Base-by-base conservation (phyloP, 2,888 invertebrate genomes). In the Agonopterix subpropinquella region DNA sequence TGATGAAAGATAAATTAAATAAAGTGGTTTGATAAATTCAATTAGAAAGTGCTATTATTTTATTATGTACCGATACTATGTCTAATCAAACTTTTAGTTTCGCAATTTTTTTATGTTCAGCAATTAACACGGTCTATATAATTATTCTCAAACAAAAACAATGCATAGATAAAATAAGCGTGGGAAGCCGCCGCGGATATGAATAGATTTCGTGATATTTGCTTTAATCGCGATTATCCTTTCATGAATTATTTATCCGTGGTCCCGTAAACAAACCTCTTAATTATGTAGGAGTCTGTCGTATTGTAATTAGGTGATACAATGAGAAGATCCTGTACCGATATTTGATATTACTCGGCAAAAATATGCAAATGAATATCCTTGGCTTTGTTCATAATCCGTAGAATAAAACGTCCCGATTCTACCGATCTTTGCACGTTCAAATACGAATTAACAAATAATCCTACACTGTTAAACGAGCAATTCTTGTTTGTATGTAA, bases 341-440 rank as follows among this genome's bases (percentile, higher is more conserved):
- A 72, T 80, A 82, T 82, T 82, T 80, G 77, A 76, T 79, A 78
- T 72, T 67, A 67, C 59, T 55, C 51, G 55, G 61, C 69, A 71
- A 79, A 81, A 80, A 83, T 76, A 83, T 83, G 82, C 72, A 82
- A 84, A 84, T 84, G 75, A 76, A 70, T 28, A 28, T 28, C 7
- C 5, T 28, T 28, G 28, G 28, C 28, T 28, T 28, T 28, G 28
- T 28, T 28, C 28, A 7, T 28, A 28, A 28, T 28, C 28, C 28
- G 28, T 28, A 28, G 28, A 28, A 28, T 28, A 28, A 28, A 28
- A 28, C 28, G 28, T 28, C 28, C 1, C 2, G 13, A 13, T 13
- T 13, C 13, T 13, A 2, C 28, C 28, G 28, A 28, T 28, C 28
- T 28, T 28, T 28, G 28, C 28, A 28, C 41, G 41, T 41, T 44